Evolutionary conservation across 2,797 vertebrate species (phyloP), one percentile per base, ranked within the genome.

Genomic region (Acanthurus tractus): DNA sequence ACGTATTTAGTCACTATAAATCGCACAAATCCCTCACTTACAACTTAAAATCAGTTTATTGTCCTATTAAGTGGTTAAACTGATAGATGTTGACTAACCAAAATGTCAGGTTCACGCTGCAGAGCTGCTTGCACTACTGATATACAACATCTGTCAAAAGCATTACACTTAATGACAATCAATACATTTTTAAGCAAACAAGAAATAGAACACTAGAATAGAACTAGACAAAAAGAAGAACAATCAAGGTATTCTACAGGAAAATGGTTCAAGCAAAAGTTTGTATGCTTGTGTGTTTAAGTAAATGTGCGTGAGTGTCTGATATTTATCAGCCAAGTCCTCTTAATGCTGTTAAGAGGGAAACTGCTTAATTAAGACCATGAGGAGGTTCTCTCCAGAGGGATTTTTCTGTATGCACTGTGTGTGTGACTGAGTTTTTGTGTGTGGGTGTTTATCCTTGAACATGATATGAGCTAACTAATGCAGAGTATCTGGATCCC

Each of bases 311-410:
- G 49, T 23, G 50, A 48, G 62, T 74, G 75, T 70, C 61, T 68
- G 72, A 8, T 75, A 84, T 91, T 93, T 85, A 91, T 90, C 87
- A 91, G 83, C 85, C 50, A 71, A 67, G 78, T 84, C 79, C 85
- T 86, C 83, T 90, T 73, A 76, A 86, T 85, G 76, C 89, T 63
- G 76, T 91, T 89, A 89, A 83, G 71, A 74, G 79, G 78, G 78
- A 86, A 92, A 85, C 42, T 82, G 81, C 86, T 93, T 94, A 90
- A 93, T 91, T 90, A 92, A 90, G 86, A 91, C 84, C 59, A 73
- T 55, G 62, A 87, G 74, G 76, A 79, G 68, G 63, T 66, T 82
- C 58, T 81, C 48, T 57, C 55, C 46, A 46, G 45, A 29, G 79
- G 76, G 38, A 61, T 29, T 85, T 70, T 57, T 74, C 45, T 70